Percentiles rank a stretch among this genome's conserved stretches.
Conservation (phyloP, 2,113 vertebrate genomes). For the Sorex fumeus region DNA sequence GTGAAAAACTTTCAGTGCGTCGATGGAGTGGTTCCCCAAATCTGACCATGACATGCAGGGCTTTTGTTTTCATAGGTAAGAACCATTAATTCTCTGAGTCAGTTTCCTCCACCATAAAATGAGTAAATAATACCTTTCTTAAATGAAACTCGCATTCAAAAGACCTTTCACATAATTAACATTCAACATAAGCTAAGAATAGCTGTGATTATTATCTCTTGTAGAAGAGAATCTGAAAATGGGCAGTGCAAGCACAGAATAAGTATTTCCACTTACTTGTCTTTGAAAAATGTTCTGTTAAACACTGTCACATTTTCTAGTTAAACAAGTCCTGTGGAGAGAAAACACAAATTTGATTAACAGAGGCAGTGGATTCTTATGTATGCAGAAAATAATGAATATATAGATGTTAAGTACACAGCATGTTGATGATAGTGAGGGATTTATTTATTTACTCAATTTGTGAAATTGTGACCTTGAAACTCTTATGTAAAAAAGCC, state of each 20-base stretch:
- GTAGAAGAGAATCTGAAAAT: background rate
- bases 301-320: constrained; percentile 55
- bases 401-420: constrained; percentile 68
- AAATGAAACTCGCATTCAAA: constrained; percentile 25
- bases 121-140: constrained; percentile 12
- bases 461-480: constrained; percentile 74
- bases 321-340: constrained; percentile 23
- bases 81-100: background rate
- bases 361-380: constrained; percentile 44
- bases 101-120: constrained; percentile 1
- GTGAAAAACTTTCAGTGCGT: background rate
- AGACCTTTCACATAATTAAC: constrained; percentile 17
- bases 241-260: background rate
- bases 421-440: constrained; percentile 41
- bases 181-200: background rate
- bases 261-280: constrained; percentile 49
- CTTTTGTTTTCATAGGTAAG: background rate
- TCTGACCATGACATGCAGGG: background rate
- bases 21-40: background rate
- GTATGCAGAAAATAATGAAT: constrained; percentile 72
- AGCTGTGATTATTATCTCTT: constrained; percentile 42
- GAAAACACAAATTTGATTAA: constrained; percentile 73
- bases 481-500: constrained; percentile 66
- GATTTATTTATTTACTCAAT: constrained; percentile 75
- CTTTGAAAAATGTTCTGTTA: constrained; percentile 44